Base-by-base conservation (phyloP, 1,140 invertebrate genomes). In the Lordiphosa clarofinis region DNA sequence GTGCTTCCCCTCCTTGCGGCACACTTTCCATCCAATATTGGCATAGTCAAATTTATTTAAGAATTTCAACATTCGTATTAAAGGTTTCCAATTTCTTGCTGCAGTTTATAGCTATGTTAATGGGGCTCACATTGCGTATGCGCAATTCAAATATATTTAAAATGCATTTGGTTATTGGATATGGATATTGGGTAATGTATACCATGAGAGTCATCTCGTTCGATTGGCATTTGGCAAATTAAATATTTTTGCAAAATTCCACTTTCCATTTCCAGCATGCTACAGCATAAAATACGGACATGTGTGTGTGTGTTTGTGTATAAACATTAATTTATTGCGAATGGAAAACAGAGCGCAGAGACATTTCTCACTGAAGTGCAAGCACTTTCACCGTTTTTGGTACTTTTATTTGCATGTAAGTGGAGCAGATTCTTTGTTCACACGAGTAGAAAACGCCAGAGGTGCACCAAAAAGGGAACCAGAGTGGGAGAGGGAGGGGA, bases 261-360 rank as follows among this genome's bases (percentile, higher is more conserved):
- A 61, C 38, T 48, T 31, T 35, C 11, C 19, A 36, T 31, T 52
- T 33, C 37, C 31, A 55, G 15, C 31, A 12, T 47, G 6, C 24
- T 28, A 28, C 24, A 28, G 24, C 24, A 28, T 28, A 28, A 28
- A 28, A 28, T 28, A 28, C 24, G 5, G 24, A 5, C 21, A 24
- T 24, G 21, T 21, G 21, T 21, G 21, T 63, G 24, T 53, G 38
- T 13, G 24, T 12, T 11, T 33, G 13, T 60, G 56, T 54, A 68
- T 65, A 24, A 67, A 56, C 47, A 70, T 69, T 70, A 70, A 69
- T 70, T 70, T 69, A 70, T 70, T 70, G 57, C 44, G 52, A 70
- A 68, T 53, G 12, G 56, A 42, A 40, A 46, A 37, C 15, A 12
- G 12, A 39, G 35, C 28, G 35, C 24, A 15, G 21, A 12, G 11